phyloP scores from a whole-genome alignment of 92 coral and sea anemone genomes.

The Parazoanthus atlanticus region DNA sequence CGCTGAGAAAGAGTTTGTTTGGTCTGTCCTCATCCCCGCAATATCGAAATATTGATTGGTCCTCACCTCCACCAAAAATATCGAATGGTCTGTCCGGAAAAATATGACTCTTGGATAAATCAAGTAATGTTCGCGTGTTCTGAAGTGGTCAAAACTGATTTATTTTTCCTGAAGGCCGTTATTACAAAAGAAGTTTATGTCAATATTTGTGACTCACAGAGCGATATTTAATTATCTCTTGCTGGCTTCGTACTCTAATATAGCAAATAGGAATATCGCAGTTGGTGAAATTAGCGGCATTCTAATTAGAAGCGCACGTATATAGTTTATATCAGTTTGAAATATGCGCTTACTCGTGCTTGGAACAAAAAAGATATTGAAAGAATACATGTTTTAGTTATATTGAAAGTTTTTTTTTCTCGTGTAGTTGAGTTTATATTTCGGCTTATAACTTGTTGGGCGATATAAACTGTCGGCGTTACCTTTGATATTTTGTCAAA shows the following conservation, averaged over 20 bases:
- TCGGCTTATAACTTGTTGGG: not conserved
- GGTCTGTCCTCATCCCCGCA: no score
- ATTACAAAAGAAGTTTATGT: not conserved
- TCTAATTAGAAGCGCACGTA: not conserved
- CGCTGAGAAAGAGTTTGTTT: no score
- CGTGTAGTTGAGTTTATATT: not conserved
- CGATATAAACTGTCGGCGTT: not conserved
- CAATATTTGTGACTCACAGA: slow-evolving; percentile 8
- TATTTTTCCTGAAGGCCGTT: not conserved
- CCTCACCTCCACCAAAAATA: no score
- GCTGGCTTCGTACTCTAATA: not conserved
- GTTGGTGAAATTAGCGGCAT: not conserved
- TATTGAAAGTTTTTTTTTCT: not conserved
- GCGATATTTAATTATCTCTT: slow-evolving; percentile 8
- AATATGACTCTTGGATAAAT: no score
- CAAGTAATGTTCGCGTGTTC: not conserved
- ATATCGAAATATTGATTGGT: no score
- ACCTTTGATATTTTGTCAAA: not conserved
- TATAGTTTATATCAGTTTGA: not conserved
- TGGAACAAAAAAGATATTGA: not conserved
- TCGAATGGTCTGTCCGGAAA: no score
- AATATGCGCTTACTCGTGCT: not conserved
- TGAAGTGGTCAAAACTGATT: not conserved
- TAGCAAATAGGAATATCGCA: not conserved
- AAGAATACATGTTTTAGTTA: not conserved